These are phyloP conservation scores for Triplophysa rosa DNA, from an alignment of 2,113 vertebrate species.

Conservation along the genomic window DNA sequence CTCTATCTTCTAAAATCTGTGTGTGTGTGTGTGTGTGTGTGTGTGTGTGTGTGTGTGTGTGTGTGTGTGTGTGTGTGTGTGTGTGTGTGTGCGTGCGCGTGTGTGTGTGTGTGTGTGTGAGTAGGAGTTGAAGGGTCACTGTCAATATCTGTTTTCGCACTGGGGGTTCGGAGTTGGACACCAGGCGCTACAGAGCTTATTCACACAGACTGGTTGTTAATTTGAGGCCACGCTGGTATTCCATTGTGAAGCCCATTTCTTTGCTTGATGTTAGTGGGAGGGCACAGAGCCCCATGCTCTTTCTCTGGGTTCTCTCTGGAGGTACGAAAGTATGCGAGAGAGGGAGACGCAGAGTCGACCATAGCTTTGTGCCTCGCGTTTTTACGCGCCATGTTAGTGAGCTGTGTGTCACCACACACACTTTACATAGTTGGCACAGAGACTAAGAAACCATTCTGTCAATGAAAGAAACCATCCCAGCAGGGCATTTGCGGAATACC, in stretches of 20 bases:
- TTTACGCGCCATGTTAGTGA: conserved; percentile 13
- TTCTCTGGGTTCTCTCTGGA: conserved; percentile 48
- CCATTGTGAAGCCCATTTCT: conserved; percentile 51
- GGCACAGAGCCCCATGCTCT: conserved; percentile 48
- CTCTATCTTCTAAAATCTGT: neutral
- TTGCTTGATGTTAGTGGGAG: conserved; percentile 44
- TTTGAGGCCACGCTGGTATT: conserved; percentile 62
- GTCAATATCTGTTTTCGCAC: conserved; percentile 54
- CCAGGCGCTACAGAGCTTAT: conserved; percentile 55
- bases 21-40: conserved; percentile 21
- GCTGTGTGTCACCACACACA: conserved; percentile 23
- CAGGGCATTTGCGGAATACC: conserved; percentile 54
- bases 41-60: conserved; percentile 25
- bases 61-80: conserved; percentile 23
- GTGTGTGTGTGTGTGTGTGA: conserved; percentile 21
- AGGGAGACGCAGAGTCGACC: conserved; percentile 41
- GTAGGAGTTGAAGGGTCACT: conserved; percentile 48
- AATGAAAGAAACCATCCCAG: conserved; percentile 52
- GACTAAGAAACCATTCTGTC: conserved; percentile 46
- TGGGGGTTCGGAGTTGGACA: conserved; percentile 51
- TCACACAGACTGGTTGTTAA: conserved; percentile 59
- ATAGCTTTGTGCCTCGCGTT: conserved; percentile 28
- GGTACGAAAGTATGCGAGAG: conserved; percentile 53
- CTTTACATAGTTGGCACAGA: conserved; percentile 41
- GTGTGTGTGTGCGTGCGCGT: conserved; percentile 17